These are phyloP conservation scores for Sphaerodactylus townsendi DNA, from an alignment of 2,113 vertebrate species.

Conservation along the genomic window DNA sequence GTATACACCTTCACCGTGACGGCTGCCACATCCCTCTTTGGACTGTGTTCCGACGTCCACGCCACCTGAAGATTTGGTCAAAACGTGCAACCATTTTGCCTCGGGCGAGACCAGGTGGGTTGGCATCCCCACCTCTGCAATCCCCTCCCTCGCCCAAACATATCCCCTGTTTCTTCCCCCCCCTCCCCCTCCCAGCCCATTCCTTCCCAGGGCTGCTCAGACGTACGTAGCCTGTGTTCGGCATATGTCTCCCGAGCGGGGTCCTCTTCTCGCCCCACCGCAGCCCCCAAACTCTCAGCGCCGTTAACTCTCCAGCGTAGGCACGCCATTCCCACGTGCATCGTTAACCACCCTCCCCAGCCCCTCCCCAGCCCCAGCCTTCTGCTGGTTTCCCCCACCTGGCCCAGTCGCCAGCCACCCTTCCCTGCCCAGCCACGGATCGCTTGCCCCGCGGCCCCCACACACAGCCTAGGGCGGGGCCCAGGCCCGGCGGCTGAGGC, in stretches of 20 bases:
- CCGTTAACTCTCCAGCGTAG: neutral
- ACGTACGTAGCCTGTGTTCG: too few relatives aligned
- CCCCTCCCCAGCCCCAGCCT: neutral
- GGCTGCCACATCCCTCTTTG: neutral
- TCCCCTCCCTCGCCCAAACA: neutral
- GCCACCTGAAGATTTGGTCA: neutral
- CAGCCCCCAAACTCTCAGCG: neutral
- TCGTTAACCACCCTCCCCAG: neutral
- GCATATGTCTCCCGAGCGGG: neutral
- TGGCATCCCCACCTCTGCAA: neutral
- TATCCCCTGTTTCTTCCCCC: neutral
- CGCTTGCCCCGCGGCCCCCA: neutral
- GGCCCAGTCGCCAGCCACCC: neutral
- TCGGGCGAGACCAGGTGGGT: neutral
- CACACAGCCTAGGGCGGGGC: neutral
- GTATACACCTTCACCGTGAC: neutral
- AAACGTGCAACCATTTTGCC: neutral
- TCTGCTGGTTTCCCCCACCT: neutral
- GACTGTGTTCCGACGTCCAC: too few relatives aligned
- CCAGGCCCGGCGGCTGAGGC: neutral
- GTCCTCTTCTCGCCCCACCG: neutral
- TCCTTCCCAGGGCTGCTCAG: too few relatives aligned
- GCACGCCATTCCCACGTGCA: conserved; percentile 11
- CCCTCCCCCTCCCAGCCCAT: neutral
- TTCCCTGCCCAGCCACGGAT: too few relatives aligned